These are phyloP conservation scores for Acanthococcus lagerstroemiae DNA, from an alignment of 2,888 invertebrate genomes.

Conservation along the genomic window DNA sequence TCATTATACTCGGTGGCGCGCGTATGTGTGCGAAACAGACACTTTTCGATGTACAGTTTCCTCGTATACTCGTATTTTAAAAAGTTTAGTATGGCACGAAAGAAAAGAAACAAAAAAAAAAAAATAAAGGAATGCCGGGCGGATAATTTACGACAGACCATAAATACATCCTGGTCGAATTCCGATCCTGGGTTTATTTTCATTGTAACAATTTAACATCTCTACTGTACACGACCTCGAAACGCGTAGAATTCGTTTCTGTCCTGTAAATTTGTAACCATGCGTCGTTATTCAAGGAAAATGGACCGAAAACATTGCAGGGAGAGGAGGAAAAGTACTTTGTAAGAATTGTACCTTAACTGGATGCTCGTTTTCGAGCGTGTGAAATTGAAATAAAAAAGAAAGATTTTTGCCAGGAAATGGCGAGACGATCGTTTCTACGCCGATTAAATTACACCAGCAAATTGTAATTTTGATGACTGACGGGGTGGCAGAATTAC, in stretches of 20 bases:
- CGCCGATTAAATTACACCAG: too few relatives aligned
- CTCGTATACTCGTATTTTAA: background rate
- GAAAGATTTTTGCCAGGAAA: too few relatives aligned
- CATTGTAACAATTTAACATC: conserved; percentile 26
- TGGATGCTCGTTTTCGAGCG: too few relatives aligned
- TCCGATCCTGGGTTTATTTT: conserved; percentile 19
- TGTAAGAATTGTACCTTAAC: too few relatives aligned
- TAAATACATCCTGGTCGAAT: conserved; percentile 25
- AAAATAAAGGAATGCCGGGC: background rate
- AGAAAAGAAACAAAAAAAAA: background rate
- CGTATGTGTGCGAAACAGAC: conserved; percentile 13
- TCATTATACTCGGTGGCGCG: background rate
- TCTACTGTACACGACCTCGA: background rate
- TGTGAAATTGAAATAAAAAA: too few relatives aligned
- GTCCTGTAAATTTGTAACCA: background rate
- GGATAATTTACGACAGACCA: conserved; percentile 24
- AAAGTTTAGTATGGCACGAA: background rate
- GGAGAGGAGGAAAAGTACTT: too few relatives aligned
- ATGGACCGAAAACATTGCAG: too few relatives aligned
- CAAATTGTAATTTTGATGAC: too few relatives aligned
- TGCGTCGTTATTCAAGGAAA: background rate
- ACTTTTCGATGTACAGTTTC: background rate
- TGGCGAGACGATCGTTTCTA: too few relatives aligned
- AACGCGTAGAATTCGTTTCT: background rate
- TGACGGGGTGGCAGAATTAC: too few relatives aligned